Percentiles rank a stretch among this genome's conserved stretches.
Conservation (phyloP, 2,797 vertebrate genomes). For the Chelidonichthys spinosus region DNA sequence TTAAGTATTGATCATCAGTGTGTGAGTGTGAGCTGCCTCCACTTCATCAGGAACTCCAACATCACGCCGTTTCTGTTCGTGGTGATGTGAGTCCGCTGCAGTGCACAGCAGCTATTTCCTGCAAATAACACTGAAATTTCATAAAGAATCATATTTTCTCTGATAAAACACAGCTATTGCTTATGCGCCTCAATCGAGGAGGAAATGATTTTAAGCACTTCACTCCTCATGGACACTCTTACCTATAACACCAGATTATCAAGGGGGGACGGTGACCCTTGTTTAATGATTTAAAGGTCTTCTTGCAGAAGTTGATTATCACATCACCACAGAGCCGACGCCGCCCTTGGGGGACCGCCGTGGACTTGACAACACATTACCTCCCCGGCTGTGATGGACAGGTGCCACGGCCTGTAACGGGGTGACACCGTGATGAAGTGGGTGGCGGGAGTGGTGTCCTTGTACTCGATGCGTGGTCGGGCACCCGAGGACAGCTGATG, state of each 20-base stretch:
- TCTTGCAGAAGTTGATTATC: conserved; percentile 62
- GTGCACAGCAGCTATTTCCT: not conserved
- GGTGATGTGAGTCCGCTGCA: not conserved
- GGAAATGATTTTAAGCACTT: conserved; percentile 37
- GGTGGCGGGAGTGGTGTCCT: conserved; percentile 60
- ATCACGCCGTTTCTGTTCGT: not conserved
- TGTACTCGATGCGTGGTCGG: conserved; percentile 54
- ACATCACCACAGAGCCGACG: conserved; percentile 12
- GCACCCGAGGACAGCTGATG: conserved; percentile 48
- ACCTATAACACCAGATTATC: conserved; percentile 31
- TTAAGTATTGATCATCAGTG: not conserved
- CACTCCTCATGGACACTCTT: conserved; percentile 27
- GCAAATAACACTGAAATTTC: not conserved
- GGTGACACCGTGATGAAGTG: conserved; percentile 49
- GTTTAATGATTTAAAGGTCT: conserved; percentile 56
- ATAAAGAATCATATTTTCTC: not conserved
- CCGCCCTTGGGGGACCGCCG: conserved; percentile 47
- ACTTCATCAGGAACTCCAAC: not conserved
- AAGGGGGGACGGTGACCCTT: conserved; percentile 34
- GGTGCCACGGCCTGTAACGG: conserved; percentile 63
- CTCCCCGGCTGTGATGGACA: conserved; percentile 60
- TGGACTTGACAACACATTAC: conserved; percentile 60
- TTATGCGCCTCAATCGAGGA: not conserved
- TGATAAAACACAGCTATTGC: not conserved
- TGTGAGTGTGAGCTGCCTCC: no score